Evolutionary conservation across 2,888 invertebrate genomes (phyloP).

Genomic region (Chelonus formosanus): DNA sequence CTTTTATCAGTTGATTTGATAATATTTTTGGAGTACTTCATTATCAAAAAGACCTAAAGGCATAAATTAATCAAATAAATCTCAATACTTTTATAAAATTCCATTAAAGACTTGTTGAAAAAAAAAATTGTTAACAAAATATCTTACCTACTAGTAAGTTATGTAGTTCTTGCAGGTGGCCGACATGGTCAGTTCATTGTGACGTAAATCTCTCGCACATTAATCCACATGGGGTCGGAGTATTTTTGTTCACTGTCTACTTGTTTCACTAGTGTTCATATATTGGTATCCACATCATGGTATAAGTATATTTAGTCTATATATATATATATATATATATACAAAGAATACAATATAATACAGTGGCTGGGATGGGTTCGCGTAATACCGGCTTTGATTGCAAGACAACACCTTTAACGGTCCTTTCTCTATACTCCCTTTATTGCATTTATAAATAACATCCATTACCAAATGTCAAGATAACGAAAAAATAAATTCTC

Average conservation of each 20-base stretch:
- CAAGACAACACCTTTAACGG: slow-evolving; percentile 8
- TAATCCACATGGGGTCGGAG: slow-evolving; percentile 43
- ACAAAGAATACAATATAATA: not conserved
- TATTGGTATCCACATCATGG: not conserved
- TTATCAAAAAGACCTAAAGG: too few relatives aligned
- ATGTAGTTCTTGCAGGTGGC: slow-evolving; percentile 41
- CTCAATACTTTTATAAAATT: too few relatives aligned
- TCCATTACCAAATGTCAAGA: not conserved
- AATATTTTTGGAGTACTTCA: too few relatives aligned
- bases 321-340: not conserved
- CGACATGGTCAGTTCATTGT: slow-evolving; percentile 40
- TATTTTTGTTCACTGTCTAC: slow-evolving; percentile 1
- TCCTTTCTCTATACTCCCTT: slow-evolving; percentile 1
- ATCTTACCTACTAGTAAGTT: not conserved
- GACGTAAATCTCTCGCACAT: slow-evolving; percentile 43
- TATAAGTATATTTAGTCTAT: not conserved
- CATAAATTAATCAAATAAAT: too few relatives aligned
- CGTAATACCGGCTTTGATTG: slow-evolving; percentile 17
- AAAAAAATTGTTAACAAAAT: too few relatives aligned
- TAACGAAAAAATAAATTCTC: not conserved
- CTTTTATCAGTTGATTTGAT: too few relatives aligned
- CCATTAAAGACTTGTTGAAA: too few relatives aligned
- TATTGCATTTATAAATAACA: slow-evolving; percentile 10
- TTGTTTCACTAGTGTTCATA: slow-evolving; percentile 22
- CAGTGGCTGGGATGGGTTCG: slow-evolving; percentile 1